phyloP scores from a whole-genome alignment of 2,888 invertebrate genomes.

The Spisula subtruncata region DNA sequence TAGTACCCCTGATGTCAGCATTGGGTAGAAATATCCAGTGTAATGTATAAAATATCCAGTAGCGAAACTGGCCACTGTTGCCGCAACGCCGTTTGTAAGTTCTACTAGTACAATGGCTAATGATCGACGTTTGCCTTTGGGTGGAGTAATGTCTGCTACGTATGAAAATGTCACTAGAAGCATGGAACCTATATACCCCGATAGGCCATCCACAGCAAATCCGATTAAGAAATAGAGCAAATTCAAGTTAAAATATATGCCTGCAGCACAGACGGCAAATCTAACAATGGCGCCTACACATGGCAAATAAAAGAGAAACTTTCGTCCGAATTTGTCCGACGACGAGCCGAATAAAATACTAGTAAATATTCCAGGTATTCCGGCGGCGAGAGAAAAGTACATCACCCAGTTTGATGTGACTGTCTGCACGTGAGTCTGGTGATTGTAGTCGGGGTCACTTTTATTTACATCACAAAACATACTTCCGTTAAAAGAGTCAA shows the following conservation, averaged over 20 bases:
- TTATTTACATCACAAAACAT: constrained; percentile 53
- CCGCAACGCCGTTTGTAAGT: constrained; percentile 50
- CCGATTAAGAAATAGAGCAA: constrained; percentile 56
- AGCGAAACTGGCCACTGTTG: constrained; percentile 36
- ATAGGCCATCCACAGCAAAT: constrained; percentile 64
- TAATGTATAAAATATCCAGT: constrained; percentile 65
- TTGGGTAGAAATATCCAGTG: constrained; percentile 59
- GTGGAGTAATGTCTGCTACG: constrained; percentile 60
- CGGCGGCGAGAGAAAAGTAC: constrained; percentile 44
- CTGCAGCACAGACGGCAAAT: constrained; percentile 36
- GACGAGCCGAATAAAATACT: constrained; percentile 60
- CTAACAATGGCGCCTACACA: constrained; percentile 58
- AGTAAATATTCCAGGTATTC: constrained; percentile 59
- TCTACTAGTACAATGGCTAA: constrained; percentile 59
- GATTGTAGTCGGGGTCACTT: constrained; percentile 54
- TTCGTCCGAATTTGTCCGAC: constrained; percentile 69
- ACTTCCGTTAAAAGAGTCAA: constrained; percentile 39
- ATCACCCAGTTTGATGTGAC: constrained; percentile 56
- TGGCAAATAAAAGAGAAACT: constrained; percentile 65
- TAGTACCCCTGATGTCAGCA: constrained; percentile 38
- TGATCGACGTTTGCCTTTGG: constrained; percentile 55
- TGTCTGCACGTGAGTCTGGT: constrained; percentile 54
- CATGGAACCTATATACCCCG: constrained; percentile 58
- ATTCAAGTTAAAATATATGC: constrained; percentile 65
- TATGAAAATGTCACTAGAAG: constrained; percentile 64